A percentile compares a stretch with the other conserved stretches of the same genome.
These are phyloP conservation scores for Smutsia temminckii DNA, from an alignment of 2,797 vertebrate species.

Conservation along the genomic window DNA sequence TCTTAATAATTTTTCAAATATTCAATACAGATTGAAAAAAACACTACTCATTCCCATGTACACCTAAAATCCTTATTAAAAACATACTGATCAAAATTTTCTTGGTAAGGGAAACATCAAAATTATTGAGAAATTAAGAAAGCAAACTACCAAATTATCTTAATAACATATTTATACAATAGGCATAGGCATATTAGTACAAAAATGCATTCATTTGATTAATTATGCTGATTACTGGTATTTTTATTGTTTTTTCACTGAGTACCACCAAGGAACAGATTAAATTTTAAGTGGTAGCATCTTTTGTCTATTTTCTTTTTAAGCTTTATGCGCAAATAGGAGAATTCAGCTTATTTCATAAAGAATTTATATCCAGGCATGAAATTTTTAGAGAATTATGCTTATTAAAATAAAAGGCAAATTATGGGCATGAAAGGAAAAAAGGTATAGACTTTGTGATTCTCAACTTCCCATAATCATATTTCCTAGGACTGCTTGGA, in stretches of 20 bases:
- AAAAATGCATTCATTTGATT: neutral
- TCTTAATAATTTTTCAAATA: neutral
- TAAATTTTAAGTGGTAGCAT: neutral
- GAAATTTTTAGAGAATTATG: neutral
- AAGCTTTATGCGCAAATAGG: neutral
- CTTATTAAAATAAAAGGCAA: conserved; percentile 36
- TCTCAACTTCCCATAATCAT: neutral
- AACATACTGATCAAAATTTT: neutral
- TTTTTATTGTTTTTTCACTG: neutral
- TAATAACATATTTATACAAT: neutral
- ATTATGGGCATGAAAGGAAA: neutral
- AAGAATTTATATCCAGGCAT: conserved; percentile 1
- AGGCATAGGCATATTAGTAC: neutral
- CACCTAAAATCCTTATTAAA: conserved; percentile 19
- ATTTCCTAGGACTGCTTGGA: neutral
- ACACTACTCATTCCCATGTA: neutral
- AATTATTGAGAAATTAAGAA: neutral
- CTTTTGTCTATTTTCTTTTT: neutral
- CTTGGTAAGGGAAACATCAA: neutral
- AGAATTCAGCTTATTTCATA: neutral
- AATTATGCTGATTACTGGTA: neutral
- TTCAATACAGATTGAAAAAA: conserved; percentile 6
- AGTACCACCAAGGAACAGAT: neutral
- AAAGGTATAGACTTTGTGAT: neutral
- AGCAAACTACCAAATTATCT: neutral